Evolutionary conservation across 2,113 vertebrate genomes (phyloP), one percentile per base, ranked within the genome.

Genomic region (Ranitomeya variabilis): DNA sequence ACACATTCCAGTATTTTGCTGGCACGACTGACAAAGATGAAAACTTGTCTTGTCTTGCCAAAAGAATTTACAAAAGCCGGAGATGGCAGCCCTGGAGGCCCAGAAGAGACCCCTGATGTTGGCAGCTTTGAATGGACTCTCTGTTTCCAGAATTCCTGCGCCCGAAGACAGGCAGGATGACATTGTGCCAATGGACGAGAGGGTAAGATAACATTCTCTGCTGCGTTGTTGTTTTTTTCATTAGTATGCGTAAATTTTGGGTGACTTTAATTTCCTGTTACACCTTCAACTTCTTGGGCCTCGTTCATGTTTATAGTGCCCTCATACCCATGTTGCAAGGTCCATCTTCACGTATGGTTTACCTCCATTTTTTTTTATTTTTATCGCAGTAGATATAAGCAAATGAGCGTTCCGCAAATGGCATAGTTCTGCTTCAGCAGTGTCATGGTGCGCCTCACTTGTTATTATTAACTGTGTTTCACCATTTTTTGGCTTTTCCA

Each of bases 41-140:
- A 95, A 95, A 95, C 91, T 88, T 96, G 93, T 96, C 94, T 94
- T 98, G 96, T 97, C 94, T 95, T 97, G 92, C 94, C 95, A 86
- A 96, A 95, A 99, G 97, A 98, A 97, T 91, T 95, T 99, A 94
- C 98, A 99, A 92, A 97, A 97, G 91, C 97, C 99, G 95, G 98
- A 98, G 96, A 97, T 97, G 96, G 97, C 96, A 19, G 94, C 94
- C 89, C 96, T 97, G 94, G 98, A 99, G 94, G 97, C 95, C 14
- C 95, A 97, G 95, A 99, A 98, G 95, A 96, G 98, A 89, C 97
- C 98, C 26, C 94, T 99, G 93, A 98, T 97, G 97, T 94, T 97
- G 96, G 97, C 97, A 57, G 96, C 97, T 0, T 91, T 99, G 90
- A 99, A 99, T 19, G 97, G 98, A 60, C 97, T 98, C 87, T 96